Percentiles rank a stretch among this genome's conserved stretches.
These are phyloP conservation scores for Bugula neritina DNA, from an alignment of 2,888 invertebrate species.

Conservation along the genomic window DNA sequence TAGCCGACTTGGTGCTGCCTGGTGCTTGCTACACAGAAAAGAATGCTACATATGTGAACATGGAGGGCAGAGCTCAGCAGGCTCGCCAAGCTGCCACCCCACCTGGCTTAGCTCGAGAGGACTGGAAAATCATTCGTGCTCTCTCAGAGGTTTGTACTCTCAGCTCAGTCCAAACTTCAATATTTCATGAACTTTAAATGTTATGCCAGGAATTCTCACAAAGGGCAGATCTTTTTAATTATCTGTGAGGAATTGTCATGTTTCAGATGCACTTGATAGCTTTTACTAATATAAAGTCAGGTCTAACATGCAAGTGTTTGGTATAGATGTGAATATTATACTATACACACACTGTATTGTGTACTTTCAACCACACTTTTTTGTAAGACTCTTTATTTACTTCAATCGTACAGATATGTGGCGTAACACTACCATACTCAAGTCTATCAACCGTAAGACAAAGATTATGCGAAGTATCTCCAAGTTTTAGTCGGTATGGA, in stretches of 20 bases:
- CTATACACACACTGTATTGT: too few species aligned
- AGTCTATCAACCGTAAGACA: slow-evolving; percentile 72
- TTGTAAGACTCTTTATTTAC: neutral
- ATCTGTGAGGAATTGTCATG: neutral
- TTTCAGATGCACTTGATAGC: neutral
- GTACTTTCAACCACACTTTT: too few species aligned
- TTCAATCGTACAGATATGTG: slow-evolving; percentile 57
- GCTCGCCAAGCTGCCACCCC: slow-evolving; percentile 79
- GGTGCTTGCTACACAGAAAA: slow-evolving; percentile 98
- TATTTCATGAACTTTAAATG: too few species aligned
- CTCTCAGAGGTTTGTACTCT: slow-evolving; percentile 81
- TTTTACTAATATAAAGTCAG: too few species aligned
- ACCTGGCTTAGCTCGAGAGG: slow-evolving; percentile 86
- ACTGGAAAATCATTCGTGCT: slow-evolving; percentile 97
- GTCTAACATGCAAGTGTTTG: too few species aligned
- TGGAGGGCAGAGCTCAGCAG: slow-evolving; percentile 92
- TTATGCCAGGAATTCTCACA: too few species aligned
- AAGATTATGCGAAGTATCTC: slow-evolving; percentile 77
- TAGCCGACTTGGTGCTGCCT: slow-evolving; percentile 88
- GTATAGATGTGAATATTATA: too few species aligned
- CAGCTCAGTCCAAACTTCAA: too few species aligned
- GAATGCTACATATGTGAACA: slow-evolving; percentile 92
- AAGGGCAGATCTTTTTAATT: too few species aligned
- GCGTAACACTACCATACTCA: slow-evolving; percentile 76
- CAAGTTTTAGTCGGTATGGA: slow-evolving; percentile 79